A percentile compares a stretch with the other conserved stretches of the same genome.
phyloP scores from a whole-genome alignment of 2,888 invertebrate genomes.

The Netelia melanura region DNA sequence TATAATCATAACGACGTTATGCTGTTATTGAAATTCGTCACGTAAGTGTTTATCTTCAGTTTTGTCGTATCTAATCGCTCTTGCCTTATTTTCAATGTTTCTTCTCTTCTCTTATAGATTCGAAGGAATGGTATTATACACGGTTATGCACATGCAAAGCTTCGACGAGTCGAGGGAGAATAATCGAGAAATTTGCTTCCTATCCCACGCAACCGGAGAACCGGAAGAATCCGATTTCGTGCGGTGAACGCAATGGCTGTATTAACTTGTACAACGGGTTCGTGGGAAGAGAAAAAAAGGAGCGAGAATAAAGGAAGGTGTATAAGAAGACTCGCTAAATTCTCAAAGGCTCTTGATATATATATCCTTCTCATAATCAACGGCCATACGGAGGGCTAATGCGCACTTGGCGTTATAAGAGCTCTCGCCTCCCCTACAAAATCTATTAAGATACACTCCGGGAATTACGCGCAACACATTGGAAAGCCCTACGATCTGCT shows the following conservation, averaged over 20 bases:
- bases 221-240: constrained; percentile 43
- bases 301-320: not conserved
- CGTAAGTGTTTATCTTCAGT: not conserved
- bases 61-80: not conserved
- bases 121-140: no score
- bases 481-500: constrained; percentile 23
- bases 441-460: constrained; percentile 46
- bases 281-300: constrained; percentile 24
- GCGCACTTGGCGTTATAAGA: constrained; percentile 29
- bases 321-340: constrained; percentile 21
- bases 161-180: not conserved
- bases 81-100: not conserved
- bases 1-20: constrained; percentile 3
- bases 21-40: constrained; percentile 11
- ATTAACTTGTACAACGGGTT: not conserved
- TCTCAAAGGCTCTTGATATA: not conserved
- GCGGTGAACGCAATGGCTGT: not conserved
- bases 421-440: not conserved
- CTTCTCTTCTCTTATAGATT: not conserved
- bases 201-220: constrained; percentile 43
- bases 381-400: not conserved
- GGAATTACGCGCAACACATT: constrained; percentile 33
- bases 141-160: not conserved
- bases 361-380: not conserved
- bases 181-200: constrained; percentile 23